A percentile compares a stretch with the other conserved stretches of the same genome.
These are phyloP conservation scores for Halocynthia roretzi DNA, from an alignment of 23 tunicate species.

Conservation along the genomic window DNA sequence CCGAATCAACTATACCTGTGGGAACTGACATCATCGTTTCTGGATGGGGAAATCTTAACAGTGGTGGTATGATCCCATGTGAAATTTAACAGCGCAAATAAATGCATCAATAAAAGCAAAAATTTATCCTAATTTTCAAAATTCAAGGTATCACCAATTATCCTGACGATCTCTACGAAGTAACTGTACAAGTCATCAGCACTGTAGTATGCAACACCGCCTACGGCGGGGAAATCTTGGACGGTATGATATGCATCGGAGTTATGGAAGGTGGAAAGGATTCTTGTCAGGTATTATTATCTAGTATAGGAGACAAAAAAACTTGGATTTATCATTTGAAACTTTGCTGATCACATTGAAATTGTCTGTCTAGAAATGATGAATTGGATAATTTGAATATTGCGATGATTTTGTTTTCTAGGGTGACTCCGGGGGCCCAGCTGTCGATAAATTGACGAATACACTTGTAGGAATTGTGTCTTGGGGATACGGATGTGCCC, in stretches of 20 bases:
- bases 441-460: neutral
- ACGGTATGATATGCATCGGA: slow-evolving; percentile 54
- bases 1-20: neutral
- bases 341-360: too few species aligned
- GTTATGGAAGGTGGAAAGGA: slow-evolving; percentile 44
- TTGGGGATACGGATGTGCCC: slow-evolving; percentile 69
- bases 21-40: slow-evolving; percentile 10
- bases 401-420: neutral
- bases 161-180: slow-evolving; percentile 29
- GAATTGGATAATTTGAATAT: too few species aligned
- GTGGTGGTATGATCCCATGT: neutral
- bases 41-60: slow-evolving; percentile 30
- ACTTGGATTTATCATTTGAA: too few species aligned
- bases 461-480: slow-evolving; percentile 34
- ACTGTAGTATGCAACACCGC: slow-evolving; percentile 31
- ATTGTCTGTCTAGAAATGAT: too few species aligned
- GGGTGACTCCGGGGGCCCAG: slow-evolving; percentile 70
- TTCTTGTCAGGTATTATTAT: slow-evolving; percentile 37
- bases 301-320: neutral
- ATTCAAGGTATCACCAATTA: neutral
- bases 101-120: neutral
- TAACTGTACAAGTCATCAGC: slow-evolving; percentile 21
- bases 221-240: slow-evolving; percentile 39
- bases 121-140: neutral
- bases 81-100: neutral